These are phyloP conservation scores for Brachypodius melanocephalos DNA, from an alignment of 2,113 vertebrate species.

Conservation along the genomic window DNA sequence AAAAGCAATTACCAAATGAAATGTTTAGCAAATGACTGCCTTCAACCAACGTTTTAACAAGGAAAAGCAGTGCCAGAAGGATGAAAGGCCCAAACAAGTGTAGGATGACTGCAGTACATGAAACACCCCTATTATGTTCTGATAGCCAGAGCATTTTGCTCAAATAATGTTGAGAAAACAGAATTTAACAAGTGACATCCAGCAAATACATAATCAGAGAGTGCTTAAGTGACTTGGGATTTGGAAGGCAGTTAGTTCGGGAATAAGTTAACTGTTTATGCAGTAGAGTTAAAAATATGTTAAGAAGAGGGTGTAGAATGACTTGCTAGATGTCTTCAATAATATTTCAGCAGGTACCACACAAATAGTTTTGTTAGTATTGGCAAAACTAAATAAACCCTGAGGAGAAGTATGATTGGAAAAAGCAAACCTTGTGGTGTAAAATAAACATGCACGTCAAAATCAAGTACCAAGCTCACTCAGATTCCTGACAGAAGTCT, in stretches of 20 bases:
- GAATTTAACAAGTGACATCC: neutral
- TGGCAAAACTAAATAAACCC: slow-evolving; percentile 59
- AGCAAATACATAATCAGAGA: slow-evolving; percentile 20
- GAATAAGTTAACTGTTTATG: slow-evolving; percentile 58
- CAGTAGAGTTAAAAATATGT: slow-evolving; percentile 60
- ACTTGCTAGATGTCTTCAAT: slow-evolving; percentile 60
- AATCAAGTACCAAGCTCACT: slow-evolving; percentile 49
- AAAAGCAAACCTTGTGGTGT: slow-evolving; percentile 55
- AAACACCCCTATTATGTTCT: neutral
- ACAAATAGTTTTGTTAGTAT: slow-evolving; percentile 56
- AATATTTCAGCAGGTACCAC: slow-evolving; percentile 59
- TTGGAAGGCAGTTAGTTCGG: slow-evolving; percentile 47
- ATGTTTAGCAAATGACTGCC: slow-evolving; percentile 13
- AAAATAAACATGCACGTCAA: slow-evolving; percentile 59
- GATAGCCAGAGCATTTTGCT: neutral
- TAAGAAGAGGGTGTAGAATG: slow-evolving; percentile 63
- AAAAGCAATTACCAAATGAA: slow-evolving; percentile 39
- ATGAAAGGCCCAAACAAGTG: neutral
- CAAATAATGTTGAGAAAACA: neutral
- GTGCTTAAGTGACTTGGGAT: neutral
- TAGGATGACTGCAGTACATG: neutral
- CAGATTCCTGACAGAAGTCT: slow-evolving; percentile 52
- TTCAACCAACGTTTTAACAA: slow-evolving; percentile 34
- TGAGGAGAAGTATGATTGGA: slow-evolving; percentile 43
- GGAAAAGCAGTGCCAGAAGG: neutral